These are phyloP conservation scores for Actenoides hombroni DNA, from an alignment of 2,113 vertebrate genomes.

Conservation along the genomic window DNA sequence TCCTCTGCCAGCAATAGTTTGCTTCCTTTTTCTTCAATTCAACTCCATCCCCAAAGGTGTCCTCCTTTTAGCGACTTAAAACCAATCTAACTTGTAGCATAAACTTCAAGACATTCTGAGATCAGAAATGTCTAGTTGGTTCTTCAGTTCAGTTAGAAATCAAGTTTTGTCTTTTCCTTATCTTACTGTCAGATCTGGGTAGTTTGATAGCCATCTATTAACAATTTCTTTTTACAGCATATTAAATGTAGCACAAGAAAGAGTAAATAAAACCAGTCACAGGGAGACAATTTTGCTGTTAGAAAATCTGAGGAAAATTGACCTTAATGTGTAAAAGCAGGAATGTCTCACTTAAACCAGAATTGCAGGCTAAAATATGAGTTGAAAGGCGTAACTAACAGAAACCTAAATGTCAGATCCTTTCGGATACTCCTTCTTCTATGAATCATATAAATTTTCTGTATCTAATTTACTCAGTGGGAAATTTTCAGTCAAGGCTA, in stretches of 20 bases:
- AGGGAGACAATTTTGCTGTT: neutral
- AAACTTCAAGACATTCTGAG: neutral
- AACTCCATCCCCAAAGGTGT: neutral
- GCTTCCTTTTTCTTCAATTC: neutral
- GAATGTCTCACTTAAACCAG: neutral
- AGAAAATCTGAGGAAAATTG: constrained; percentile 21
- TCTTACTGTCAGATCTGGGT: neutral
- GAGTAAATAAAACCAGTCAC: neutral
- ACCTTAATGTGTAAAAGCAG: constrained; percentile 30
- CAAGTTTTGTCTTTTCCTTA: neutral
- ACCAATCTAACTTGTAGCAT: neutral
- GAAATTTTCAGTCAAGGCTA: neutral
- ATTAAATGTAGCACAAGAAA: neutral
- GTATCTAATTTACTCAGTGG: neutral
- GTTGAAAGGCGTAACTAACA: constrained; percentile 1
- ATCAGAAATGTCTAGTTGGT: neutral
- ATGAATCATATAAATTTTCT: neutral
- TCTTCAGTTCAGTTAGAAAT: neutral
- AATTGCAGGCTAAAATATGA: neutral
- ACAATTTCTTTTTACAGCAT: neutral
- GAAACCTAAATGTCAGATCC: neutral
- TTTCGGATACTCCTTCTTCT: neutral
- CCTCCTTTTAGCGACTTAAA: neutral
- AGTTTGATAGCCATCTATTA: neutral
- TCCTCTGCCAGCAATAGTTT: neutral